phyloP scores from a whole-genome alignment of 2,888 invertebrate genomes.

The Aricia artaxerxes region DNA sequence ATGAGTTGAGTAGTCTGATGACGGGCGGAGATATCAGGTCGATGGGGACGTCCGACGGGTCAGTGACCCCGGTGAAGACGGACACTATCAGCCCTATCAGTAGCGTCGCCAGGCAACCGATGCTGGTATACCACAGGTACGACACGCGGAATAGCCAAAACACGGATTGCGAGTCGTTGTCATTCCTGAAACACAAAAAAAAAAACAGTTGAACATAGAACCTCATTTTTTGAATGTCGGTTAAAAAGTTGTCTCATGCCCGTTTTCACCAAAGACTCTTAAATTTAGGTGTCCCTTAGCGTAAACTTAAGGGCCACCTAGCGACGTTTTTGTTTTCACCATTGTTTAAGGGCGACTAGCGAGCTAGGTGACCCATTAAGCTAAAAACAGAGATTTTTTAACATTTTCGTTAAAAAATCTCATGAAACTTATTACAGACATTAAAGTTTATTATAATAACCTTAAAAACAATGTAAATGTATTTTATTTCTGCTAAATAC shows the following conservation, averaged over 20 bases:
- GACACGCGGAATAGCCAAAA: slow-evolving; percentile 86
- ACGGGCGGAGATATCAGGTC: slow-evolving; percentile 85
- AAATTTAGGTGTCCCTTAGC: too few relatives aligned
- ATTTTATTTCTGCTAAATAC: too few relatives aligned
- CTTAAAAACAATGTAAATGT: too few relatives aligned
- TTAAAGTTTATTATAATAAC: too few relatives aligned
- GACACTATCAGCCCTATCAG: slow-evolving; percentile 87
- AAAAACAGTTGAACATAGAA: not conserved
- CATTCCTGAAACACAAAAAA: slow-evolving; percentile 47
- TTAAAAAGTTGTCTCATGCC: not conserved
- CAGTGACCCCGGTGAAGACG: slow-evolving; percentile 82
- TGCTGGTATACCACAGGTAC: slow-evolving; percentile 94
- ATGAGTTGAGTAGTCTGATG: slow-evolving; percentile 73
- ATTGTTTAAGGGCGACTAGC: too few relatives aligned
- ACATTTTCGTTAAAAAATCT: too few relatives aligned
- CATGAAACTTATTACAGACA: too few relatives aligned
- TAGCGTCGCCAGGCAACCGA: slow-evolving; percentile 88
- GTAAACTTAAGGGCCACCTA: too few relatives aligned
- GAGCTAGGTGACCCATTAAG: too few relatives aligned
- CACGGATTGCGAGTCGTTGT: slow-evolving; percentile 55
- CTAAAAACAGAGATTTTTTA: too few relatives aligned
- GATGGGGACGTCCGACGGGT: slow-evolving; percentile 83
- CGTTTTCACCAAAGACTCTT: too few relatives aligned
- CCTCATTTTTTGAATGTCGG: not conserved
- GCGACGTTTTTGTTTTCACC: too few relatives aligned